Base-by-base conservation (phyloP, 2,113 vertebrate species). In the Caranx ignobilis region DNA sequence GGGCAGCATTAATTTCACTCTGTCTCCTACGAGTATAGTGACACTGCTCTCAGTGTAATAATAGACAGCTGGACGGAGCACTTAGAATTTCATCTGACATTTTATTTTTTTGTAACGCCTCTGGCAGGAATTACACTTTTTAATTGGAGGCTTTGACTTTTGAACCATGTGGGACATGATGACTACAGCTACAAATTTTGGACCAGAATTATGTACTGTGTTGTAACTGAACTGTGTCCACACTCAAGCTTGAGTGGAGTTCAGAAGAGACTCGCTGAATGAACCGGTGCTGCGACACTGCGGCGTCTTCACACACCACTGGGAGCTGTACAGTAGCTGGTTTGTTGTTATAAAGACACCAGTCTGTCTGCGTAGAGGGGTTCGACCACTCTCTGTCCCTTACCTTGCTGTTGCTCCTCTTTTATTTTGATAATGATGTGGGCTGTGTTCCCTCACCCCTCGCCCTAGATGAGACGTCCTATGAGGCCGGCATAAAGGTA, bases 401-500 rank as follows among this genome's bases (percentile, higher is more conserved):
- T 63, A 19, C 66, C 57, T 68, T 66, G n/a, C 47, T 87, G 59
- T 75, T 60, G 32, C 63, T 75, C n/a, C 60, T 83, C 60, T 74
- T 61, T 72, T 55, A 76, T 75, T 75, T 67, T 69, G 35, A 80
- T 88, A 88, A 82, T 92, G 77, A 91, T 77, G 57, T 72, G 86
- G 88, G 87, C 84, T 91, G 79, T 93, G 82, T 91, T 84, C 85
- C 87, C 86, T 88, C 83, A 75, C 81, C 75, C 87, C 66, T 77
- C 73, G 26, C 80, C 85, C 61, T 89, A 95, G 94, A 94, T 88
- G 94, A 95, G 82, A 94, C 82, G 70, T 94, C 94, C 73, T 94
- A 92, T 92, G 94, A 95, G 91, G 94, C 93, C 66, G 94, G 94
- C 78, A 88, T 95, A 82, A 94, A 93, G 90, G 94, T 95, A 62